phyloP scores from a whole-genome alignment of 1,140 invertebrate species.

The Neodiprion fabricii region DNA sequence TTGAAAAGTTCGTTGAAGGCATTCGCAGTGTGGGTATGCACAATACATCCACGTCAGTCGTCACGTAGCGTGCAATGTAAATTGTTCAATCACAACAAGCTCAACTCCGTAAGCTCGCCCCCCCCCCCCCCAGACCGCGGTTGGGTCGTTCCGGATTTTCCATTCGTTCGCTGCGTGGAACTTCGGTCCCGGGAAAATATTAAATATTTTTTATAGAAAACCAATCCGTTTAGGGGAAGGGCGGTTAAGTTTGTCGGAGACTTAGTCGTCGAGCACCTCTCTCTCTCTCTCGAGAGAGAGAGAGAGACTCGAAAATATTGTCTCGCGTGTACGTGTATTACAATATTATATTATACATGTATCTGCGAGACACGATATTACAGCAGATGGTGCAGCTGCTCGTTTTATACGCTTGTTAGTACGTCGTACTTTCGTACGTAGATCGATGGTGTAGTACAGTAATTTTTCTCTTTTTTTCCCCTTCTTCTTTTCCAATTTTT shows the following conservation, averaged over 20 bases:
- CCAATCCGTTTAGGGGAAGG: constrained; percentile 22
- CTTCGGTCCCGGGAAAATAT: constrained; percentile 30
- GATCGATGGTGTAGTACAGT: background rate
- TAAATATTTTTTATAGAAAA: constrained; percentile 43
- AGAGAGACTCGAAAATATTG: constrained; percentile 3
- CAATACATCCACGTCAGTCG: background rate
- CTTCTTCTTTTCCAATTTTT: constrained; percentile 16
- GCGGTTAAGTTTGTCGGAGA: background rate
- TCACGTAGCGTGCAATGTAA: constrained; percentile 37
- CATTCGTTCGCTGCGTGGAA: constrained; percentile 2
- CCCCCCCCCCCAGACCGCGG: background rate
- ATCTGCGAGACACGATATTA: no score
- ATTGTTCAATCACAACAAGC: constrained; percentile 47
- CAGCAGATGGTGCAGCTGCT: no score
- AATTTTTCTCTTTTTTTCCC: constrained; percentile 4
- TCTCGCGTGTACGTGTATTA: background rate
- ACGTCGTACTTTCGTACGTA: no score
- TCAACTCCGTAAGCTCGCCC: constrained; percentile 40
- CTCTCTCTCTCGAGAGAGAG: background rate
- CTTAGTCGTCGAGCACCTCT: background rate
- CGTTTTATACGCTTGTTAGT: no score
- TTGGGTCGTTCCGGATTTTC: background rate
- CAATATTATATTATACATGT: background rate
- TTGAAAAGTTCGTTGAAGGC: no score
- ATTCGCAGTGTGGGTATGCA: no score